Base-by-base conservation (phyloP, 1,140 invertebrate genomes). In the Thaumatotibia leucotreta region DNA sequence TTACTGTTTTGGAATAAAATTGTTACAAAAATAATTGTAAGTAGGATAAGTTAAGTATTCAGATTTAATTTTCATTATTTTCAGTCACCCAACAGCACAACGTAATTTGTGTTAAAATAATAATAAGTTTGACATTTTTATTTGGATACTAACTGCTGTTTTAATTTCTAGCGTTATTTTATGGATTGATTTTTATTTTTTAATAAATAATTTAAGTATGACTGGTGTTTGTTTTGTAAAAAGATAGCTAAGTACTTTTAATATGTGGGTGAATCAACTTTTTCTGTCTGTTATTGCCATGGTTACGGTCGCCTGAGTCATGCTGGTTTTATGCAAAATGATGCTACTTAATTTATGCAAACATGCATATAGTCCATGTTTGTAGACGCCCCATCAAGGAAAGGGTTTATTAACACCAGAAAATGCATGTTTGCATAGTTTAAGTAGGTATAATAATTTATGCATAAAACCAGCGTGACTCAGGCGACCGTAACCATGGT, bases 171-270 rank as follows among this genome's bases (percentile, higher is more conserved):
- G 79, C 74, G 70, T 80, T 84, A 82, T 84, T 83, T 82, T 86
- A 86, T 83, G 74, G 76, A 84, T 86, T 89, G 79, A 85, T 85
- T 88, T 88, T 88, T 72, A 82, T 80, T 87, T 86, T 77, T 82
- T 76, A 89, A 89, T 89, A 89, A 89, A 89, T 86, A 79, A 82
- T 83, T 75, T 79, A 79, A 77, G 74, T 77, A 77, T 77, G 63
- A 9, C 61, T 24, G 17, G 20, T 33, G 65, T 67, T 72, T 69
- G 72, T 77, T 65, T 65, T 58, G 66, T 63, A 0, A 9, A 39
- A 8, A 22, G 29, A 9, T 35, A 33, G 63, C 61, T 27, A 20
- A n/a, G n/a, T n/a, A n/a, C n/a, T n/a, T n/a, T n/a, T n/a, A n/a
- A n/a, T n/a, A n/a, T n/a, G n/a, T n/a, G n/a, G n/a, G n/a, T n/a